Evolutionary conservation across 2,888 invertebrate genomes (phyloP).

Genomic region (Lumbricus terrestris): DNA sequence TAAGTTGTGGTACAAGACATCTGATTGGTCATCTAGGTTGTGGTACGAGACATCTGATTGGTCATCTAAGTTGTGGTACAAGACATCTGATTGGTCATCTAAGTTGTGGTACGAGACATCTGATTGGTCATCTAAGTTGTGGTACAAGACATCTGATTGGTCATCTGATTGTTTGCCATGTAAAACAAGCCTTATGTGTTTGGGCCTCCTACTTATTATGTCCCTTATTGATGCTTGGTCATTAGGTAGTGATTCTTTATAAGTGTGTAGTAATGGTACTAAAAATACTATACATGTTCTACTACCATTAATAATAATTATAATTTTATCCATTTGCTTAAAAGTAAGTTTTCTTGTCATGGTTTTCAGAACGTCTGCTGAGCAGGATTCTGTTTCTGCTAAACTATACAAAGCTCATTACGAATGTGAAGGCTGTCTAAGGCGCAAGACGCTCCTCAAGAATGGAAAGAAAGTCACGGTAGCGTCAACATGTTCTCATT

Average conservation of each 20-base stretch:
- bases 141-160: too few relatives aligned
- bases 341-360: background rate
- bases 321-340: background rate
- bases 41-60: background rate
- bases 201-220: too few relatives aligned
- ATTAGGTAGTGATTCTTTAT: too few relatives aligned
- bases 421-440: slow-evolving; percentile 72
- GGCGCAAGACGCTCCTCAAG: slow-evolving; percentile 82
- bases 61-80: background rate
- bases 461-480: slow-evolving; percentile 84
- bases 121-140: too few relatives aligned
- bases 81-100: too few relatives aligned
- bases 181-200: too few relatives aligned
- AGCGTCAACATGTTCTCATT: slow-evolving; percentile 31
- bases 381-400: background rate
- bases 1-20: background rate
- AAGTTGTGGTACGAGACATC: too few relatives aligned
- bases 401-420: slow-evolving; percentile 31
- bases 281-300: too few relatives aligned
- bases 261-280: too few relatives aligned
- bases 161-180: too few relatives aligned
- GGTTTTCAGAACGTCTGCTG: background rate
- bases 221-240: too few relatives aligned
- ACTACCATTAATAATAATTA: background rate
- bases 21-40: background rate